Percentiles rank a stretch among this genome's conserved stretches.
Conservation (phyloP, 2,113 vertebrate species). For the Dunckerocampus dactyliophorus region DNA sequence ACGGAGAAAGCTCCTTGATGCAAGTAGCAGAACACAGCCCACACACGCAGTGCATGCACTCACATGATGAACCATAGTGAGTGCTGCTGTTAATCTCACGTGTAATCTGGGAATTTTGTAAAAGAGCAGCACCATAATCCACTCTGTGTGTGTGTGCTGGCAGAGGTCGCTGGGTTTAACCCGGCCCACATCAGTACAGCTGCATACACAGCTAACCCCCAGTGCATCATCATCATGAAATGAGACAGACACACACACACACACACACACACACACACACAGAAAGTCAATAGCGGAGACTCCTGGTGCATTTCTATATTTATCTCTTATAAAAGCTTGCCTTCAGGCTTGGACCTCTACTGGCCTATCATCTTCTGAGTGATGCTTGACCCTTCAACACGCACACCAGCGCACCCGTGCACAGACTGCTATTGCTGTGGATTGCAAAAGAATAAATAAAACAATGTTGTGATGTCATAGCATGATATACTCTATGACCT, state of each 20-base stretch:
- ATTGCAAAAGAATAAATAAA: too few species aligned
- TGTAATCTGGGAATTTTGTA: conserved; percentile 24
- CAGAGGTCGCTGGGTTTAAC: neutral
- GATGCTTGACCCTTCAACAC: neutral
- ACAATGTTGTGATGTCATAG: too few species aligned
- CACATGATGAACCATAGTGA: neutral
- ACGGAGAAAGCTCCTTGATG: too few species aligned
- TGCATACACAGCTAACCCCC: conserved; percentile 1
- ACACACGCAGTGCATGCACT: too few species aligned
- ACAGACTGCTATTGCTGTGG: neutral
- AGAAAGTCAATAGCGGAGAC: neutral
- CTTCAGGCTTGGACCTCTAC: conserved; percentile 19
- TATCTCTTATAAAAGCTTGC: conserved; percentile 30
- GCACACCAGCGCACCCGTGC: neutral
- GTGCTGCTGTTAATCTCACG: conserved; percentile 33
- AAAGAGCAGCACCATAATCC: conserved; percentile 35
- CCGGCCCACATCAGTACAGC: neutral
- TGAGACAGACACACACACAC: neutral
- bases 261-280: conserved; percentile 1
- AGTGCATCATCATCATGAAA: neutral
- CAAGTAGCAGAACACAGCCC: too few species aligned
- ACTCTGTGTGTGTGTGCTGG: neutral
- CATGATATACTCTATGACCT: too few species aligned
- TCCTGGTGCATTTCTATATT: conserved; percentile 46
- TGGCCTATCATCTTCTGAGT: neutral